Base-by-base conservation (phyloP, 1,140 invertebrate species). In the Euborellia annulipes region DNA sequence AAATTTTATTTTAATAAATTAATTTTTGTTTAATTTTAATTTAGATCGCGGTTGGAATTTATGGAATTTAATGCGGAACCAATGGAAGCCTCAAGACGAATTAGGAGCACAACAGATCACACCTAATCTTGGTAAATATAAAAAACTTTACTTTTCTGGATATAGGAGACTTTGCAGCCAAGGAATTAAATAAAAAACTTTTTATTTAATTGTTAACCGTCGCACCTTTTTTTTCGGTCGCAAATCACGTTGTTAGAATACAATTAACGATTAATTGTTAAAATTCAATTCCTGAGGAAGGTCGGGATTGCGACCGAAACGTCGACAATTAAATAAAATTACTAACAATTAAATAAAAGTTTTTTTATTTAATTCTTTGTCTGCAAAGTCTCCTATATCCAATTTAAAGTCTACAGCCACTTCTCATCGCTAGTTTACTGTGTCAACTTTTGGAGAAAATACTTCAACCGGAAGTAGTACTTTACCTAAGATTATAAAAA, bases 51-150 rank as follows among this genome's bases (percentile, higher is more conserved):
- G 52, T 14, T 69, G 67, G 68, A 69, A 66, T 43, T 53, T 69
- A 30, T 71, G 68, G 68, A 66, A 62, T 37, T 57, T 70, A 34
- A 63, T 69, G n/a, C 54, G 64, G 51, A 59, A 57, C 18, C 61
- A 61, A 11, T 67, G 66, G 62, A 67, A 62, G 48, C 58, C 51
- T 11, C 66, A 38, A 45, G 65, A 68, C 50, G 64, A 58, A 34
- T 52, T 57, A 3, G 55, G 58, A 21, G 63, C 62, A 3, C 63
- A 65, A 2, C 62, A 43, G 56, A 19, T 27, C 22, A 13, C 36
- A 16, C 32, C 41, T 6, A 16, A 14, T 36, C 20, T 17, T 32
- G 46, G 32, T 42, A 47, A 36, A 36, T 17, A 13, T 41, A n/a
- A 13, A 11, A 7, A 18, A 4, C 9, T 2, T 22, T 23, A 18